phyloP scores from a whole-genome alignment of 2,113 vertebrate genomes.

The Pontoporia blainvillei region DNA sequence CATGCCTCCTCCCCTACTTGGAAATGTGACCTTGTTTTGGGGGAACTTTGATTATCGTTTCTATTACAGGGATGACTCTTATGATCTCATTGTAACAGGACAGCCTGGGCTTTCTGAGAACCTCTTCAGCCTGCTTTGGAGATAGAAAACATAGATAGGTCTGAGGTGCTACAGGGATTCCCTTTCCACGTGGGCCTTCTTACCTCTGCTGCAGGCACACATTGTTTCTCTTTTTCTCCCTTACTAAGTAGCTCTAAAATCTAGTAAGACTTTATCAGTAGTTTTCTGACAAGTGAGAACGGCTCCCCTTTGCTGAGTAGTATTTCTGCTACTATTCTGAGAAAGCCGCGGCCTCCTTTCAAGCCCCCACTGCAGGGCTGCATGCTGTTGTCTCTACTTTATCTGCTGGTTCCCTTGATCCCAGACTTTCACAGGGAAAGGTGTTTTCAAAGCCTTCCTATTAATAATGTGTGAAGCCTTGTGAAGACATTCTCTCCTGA shows the following conservation, averaged over 20 bases:
- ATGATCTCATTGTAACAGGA: neutral
- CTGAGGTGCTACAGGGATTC: neutral
- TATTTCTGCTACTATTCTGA: neutral
- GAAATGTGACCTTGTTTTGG: neutral
- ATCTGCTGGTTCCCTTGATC: neutral
- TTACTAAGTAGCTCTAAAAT: neutral
- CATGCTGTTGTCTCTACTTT: neutral
- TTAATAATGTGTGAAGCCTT: neutral
- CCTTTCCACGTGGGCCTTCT: neutral
- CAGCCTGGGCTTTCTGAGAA: neutral
- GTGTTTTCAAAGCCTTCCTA: neutral
- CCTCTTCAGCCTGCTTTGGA: neutral
- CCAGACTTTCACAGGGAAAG: neutral
- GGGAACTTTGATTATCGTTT: neutral
- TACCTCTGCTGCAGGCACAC: neutral
- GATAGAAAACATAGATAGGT: neutral
- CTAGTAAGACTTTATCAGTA: neutral
- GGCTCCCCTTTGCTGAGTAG: neutral
- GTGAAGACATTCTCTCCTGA: neutral
- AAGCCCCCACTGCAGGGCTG: fast-evolving
- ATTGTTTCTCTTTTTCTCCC: neutral
- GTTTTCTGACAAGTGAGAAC: neutral
- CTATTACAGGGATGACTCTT: neutral
- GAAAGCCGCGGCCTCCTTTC: neutral
- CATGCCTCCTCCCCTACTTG: neutral